These are phyloP conservation scores for Acromyrmex charruanus DNA, from an alignment of 1,140 invertebrate species.

Conservation along the genomic window DNA sequence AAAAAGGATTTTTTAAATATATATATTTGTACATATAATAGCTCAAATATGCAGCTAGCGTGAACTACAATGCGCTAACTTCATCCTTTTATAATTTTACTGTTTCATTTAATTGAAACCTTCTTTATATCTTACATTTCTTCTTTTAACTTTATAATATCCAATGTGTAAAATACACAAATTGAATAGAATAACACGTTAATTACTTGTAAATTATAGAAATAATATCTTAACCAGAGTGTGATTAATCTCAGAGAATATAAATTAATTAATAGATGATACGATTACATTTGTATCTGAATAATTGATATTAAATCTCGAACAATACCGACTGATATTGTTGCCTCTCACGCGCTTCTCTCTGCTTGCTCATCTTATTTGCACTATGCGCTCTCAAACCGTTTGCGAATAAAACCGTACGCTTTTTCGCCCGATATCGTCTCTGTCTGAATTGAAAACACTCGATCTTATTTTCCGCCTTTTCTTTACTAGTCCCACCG, in stretches of 20 bases:
- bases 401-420: slow-evolving; percentile 19
- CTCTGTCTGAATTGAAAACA: slow-evolving; percentile 22
- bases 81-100: background rate
- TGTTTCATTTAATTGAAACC: background rate
- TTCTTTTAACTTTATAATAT: background rate
- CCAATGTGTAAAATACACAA: background rate
- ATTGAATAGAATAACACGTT: background rate
- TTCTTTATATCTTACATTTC: background rate
- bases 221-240: slow-evolving; percentile 15
- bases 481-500: background rate
- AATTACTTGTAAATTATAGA: background rate
- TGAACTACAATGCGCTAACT: background rate
- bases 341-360: background rate
- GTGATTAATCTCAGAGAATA: background rate
- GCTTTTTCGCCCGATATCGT: slow-evolving; percentile 17
- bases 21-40: no score
- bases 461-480: slow-evolving; percentile 5
- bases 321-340: background rate
- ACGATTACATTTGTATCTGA: background rate
- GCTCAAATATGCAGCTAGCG: background rate
- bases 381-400: background rate
- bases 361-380: background rate
- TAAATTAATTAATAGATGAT: slow-evolving; percentile 20
- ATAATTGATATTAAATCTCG: slow-evolving; percentile 2
- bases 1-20: background rate